Base-by-base conservation (phyloP, 2,113 vertebrate species). In the Alosa alosa region DNA sequence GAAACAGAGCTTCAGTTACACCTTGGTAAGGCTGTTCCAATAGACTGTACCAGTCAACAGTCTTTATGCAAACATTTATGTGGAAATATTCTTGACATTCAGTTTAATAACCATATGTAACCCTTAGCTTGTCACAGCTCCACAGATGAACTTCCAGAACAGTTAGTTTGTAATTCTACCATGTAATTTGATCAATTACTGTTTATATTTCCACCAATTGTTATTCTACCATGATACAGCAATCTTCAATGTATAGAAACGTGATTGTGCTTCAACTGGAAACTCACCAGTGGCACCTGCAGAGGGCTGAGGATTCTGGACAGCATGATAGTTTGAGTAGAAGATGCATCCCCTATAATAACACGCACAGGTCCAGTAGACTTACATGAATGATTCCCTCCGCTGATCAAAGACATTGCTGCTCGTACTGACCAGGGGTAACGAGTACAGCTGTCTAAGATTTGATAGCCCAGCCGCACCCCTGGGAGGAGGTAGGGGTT, bases 271-370 rank as follows among this genome's bases (percentile, higher is more conserved):
- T 50, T 13, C 82, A 9, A 22, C 25, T 36, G 45, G 31, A 81
- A 25, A 87, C 92, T 92, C 84, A 95, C 94, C n/a, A 93, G 1
- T 17, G 94, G 92, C 60, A 93, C 84, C 36, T 87, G 89, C 39
- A 93, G 85, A 41, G 93, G 87, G 10, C 86, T 85, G 13, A 93
- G 82, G 13, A 88, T 87, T 36, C 49, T 89, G 41, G 92, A 91
- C 57, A 93, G 36, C 5, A 93, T 89, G 36, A 78, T 92, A 52
- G 92, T 89, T 64, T 82, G 82, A n/a, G 92, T 91, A 1, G 93
- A 93, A 1, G 83, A 88, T 1, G 93, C 83, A 83, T 93, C 92
- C 11, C 92, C 92, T 8, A 94, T 89, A 82, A 93, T 90, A 18
- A 86, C 92, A 8, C 91, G n/a, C 1, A 93, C 86, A 41, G 92